Evolutionary conservation across 2,888 invertebrate species (phyloP), one percentile per base, ranked within the genome.

Genomic region (Diplazon laetatorius): DNA sequence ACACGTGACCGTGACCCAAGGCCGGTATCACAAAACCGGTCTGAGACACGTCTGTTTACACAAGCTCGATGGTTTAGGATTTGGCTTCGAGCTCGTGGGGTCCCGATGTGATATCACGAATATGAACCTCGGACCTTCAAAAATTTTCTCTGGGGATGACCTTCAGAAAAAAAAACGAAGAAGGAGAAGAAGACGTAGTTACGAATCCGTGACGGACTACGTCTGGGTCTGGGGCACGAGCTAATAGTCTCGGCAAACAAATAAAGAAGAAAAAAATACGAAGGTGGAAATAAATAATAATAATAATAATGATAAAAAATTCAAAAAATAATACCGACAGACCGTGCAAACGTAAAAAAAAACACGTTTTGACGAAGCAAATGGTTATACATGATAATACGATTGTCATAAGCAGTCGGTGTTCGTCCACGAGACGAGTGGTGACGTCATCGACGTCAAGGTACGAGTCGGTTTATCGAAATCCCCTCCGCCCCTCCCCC

Each of bases 371-470:
- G 62, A 69, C 25, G 46, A 46, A 73, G 22, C 2, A 37, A 55
- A 55, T 35, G 30, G 57, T 4, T 37, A 35, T n/a, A n/a, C 22
- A 66, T 18, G 55, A 75, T 71, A 71, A 68, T 68, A 66, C 60
- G 55, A 55, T 63, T 75, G 71, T 75, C 71, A 78, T 68, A 63
- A 71, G 65, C 63, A 35, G 74, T 75, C 66, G 48, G 55, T 65
- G 59, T 69, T 4, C 63, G 52, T 25, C 52, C n/a, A n/a, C 52
- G 55, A n/a, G 70, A 52, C 35, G 8, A 55, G 66, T n/a, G n/a
- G n/a, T 75, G 78, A 78, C 75, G 75, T 78, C 78, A 75, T 57
- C 35, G 37, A 71, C 62, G 48, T 68, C 62, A 72, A 75, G 75
- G 68, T 68, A 71, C 71, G 46, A 66, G 76, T 59, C 50, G 30